Conservation (phyloP, 2,888 invertebrate genomes). For the Nemurella pictetii region DNA sequence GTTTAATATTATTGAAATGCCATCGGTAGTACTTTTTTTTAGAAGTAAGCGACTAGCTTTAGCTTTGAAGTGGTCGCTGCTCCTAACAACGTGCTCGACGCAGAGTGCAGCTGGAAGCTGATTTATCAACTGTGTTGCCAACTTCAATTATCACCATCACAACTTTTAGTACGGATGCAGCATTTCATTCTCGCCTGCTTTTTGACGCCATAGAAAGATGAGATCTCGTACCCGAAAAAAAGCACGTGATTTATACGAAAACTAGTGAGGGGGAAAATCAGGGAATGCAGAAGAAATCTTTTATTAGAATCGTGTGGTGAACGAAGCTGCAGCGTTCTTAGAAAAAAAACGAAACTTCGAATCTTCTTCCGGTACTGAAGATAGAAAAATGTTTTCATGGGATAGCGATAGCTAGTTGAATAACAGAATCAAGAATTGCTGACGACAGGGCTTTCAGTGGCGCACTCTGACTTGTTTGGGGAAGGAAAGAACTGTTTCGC, state of each 20-base stretch:
- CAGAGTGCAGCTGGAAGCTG: too few species aligned
- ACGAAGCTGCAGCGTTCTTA: too few species aligned
- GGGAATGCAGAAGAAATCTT: neutral
- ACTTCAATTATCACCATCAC: neutral
- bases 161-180: neutral
- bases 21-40: too few species aligned
- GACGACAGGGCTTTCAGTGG: too few species aligned
- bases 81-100: neutral
- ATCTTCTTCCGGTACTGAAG: too few species aligned
- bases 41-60: neutral
- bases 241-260: neutral
- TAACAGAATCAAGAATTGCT: too few species aligned
- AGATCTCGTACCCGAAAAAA: neutral
- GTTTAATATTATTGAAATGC: neutral
- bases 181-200: too few species aligned
- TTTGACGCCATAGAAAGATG: too few species aligned
- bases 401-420: too few species aligned
- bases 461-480: neutral
- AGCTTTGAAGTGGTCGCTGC: neutral
- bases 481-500: neutral
- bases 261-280: neutral
- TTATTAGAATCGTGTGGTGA: neutral
- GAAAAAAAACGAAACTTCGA: too few species aligned
- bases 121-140: neutral
- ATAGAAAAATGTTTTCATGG: too few species aligned